Percentiles rank a stretch among this genome's conserved stretches.
Conservation (phyloP, 2,113 vertebrate genomes). For the Narcine bancroftii region DNA sequence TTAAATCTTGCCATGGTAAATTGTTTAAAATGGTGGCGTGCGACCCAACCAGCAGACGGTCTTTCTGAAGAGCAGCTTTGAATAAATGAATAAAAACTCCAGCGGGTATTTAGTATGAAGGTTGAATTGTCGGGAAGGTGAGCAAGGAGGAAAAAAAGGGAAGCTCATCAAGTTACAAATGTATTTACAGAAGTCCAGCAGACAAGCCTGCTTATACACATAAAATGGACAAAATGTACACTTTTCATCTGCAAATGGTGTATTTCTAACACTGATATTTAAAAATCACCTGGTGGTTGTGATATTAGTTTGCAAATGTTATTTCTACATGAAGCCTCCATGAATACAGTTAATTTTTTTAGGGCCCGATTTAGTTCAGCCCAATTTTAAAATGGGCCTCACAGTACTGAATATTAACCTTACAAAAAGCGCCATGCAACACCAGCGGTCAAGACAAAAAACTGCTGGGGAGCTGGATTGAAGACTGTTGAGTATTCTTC, state of each 20-base stretch:
- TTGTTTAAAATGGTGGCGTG: background rate
- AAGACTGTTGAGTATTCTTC: slow-evolving; percentile 1
- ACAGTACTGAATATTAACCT: background rate
- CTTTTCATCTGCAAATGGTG: background rate
- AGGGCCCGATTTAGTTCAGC: background rate
- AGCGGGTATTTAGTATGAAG: background rate
- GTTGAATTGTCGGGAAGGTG: background rate
- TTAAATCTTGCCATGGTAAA: background rate
- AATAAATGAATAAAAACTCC: too few relatives aligned
- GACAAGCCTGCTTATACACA: background rate
- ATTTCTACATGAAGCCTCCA: background rate
- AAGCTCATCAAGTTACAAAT: background rate
- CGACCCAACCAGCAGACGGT: background rate
- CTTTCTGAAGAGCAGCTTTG: background rate
- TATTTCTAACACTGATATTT: background rate
- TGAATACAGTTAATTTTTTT: background rate
- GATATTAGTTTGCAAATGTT: background rate
- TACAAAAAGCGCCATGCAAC: slow-evolving; percentile 24
- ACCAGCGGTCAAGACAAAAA: background rate
- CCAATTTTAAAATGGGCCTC: background rate
- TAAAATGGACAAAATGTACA: background rate
- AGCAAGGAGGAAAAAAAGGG: background rate
- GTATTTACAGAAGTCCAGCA: background rate
- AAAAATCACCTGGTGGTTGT: slow-evolving; percentile 2
- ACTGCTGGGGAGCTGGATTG: background rate